Conservation (phyloP, 2,113 vertebrate genomes). For the Gasterosteus nipponicus region DNA sequence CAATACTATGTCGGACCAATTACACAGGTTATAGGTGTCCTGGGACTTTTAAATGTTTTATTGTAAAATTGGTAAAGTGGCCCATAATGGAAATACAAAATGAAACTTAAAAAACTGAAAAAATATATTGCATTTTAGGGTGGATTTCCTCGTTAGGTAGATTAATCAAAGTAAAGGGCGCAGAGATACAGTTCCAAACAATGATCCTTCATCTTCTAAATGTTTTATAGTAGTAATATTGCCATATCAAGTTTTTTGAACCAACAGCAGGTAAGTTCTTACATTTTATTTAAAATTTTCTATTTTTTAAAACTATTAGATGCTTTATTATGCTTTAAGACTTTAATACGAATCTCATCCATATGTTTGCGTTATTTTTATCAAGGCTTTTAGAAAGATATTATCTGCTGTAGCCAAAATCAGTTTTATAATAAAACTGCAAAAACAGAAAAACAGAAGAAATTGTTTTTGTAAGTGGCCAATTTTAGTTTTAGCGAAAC, state of each 20-base stretch:
- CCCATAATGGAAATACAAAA: background rate
- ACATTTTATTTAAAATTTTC: background rate
- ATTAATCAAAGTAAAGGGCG: background rate
- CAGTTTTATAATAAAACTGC: background rate
- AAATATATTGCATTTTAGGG: background rate
- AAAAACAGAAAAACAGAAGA: background rate
- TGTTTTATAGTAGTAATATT: background rate
- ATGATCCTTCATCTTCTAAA: background rate
- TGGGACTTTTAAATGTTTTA: background rate
- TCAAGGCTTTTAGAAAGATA: background rate
- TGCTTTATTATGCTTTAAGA: background rate
- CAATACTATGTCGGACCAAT: background rate
- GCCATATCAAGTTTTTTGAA: conserved; percentile 20
- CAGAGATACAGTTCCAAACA: conserved; percentile 37
- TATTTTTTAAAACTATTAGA: background rate
- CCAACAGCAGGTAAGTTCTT: conserved; percentile 60
- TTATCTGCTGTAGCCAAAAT: background rate
- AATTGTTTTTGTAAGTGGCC: background rate
- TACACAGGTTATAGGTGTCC: background rate
- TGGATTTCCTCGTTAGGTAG: conserved; percentile 3
- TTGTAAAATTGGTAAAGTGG: background rate
- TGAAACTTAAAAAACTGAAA: background rate
- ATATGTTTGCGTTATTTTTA: background rate
- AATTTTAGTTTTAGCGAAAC: background rate
- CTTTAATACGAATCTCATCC: background rate